A percentile compares a stretch with the other conserved stretches of the same genome.
These are phyloP conservation scores for Muntiacus muntjak DNA, from an alignment of 2,113 vertebrate genomes.

Conservation along the genomic window DNA sequence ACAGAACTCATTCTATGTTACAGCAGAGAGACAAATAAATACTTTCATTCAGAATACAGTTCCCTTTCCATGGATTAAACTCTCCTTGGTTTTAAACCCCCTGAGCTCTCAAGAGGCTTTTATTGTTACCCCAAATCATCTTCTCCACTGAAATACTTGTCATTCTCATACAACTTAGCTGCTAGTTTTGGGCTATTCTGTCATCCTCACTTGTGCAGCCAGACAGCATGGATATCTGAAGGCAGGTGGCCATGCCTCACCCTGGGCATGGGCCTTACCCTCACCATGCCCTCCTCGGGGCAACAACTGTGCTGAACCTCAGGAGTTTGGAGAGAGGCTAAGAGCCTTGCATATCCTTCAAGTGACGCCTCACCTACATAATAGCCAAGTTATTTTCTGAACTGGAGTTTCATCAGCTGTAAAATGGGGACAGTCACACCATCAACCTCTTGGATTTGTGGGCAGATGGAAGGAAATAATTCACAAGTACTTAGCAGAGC, in stretches of 20 bases:
- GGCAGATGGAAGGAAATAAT: neutral
- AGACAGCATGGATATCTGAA: too few relatives aligned
- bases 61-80: neutral
- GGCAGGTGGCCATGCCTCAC: neutral
- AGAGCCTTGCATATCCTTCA: neutral
- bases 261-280: neutral
- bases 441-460: neutral
- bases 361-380: neutral
- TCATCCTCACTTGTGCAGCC: too few relatives aligned
- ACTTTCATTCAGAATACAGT: neutral
- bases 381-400: neutral
- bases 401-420: neutral
- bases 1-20: neutral
- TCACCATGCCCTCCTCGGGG: accelerated
- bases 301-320: neutral
- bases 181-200: neutral
- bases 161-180: neutral
- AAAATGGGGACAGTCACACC: neutral
- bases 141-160: neutral
- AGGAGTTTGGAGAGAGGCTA: accelerated
- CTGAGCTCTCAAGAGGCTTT: neutral
- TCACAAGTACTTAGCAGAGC: neutral
- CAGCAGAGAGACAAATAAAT: neutral
- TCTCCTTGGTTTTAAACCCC: neutral
- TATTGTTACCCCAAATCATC: neutral